These are phyloP conservation scores for Agrilus mali DNA, from an alignment of 2,888 invertebrate genomes.

Conservation along the genomic window DNA sequence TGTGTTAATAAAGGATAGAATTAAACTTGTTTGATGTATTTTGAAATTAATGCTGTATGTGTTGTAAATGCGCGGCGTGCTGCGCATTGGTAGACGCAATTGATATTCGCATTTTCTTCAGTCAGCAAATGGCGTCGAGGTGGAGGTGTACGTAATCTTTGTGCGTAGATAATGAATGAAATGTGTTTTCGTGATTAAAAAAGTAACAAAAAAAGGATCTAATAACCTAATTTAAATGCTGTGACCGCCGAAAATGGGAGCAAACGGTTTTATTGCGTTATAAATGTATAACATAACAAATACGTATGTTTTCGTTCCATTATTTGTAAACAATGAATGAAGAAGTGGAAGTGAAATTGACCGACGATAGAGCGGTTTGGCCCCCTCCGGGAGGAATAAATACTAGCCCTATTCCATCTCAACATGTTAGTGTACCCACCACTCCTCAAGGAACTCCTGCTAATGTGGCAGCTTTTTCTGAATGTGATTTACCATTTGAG, in stretches of 20 bases:
- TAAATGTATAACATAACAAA: conserved; percentile 9
- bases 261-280: conserved; percentile 4
- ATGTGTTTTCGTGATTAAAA: conserved; percentile 19
- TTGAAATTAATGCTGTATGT: too few species aligned
- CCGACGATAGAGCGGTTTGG: conserved; percentile 28
- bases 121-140: conserved; percentile 37
- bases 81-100: too few species aligned
- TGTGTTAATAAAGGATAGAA: too few species aligned
- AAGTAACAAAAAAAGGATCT: conserved; percentile 10
- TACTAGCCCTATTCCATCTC: conserved; percentile 23
- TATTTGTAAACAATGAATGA: conserved; percentile 30
- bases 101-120: conserved; percentile 23
- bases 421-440: conserved; percentile 33
- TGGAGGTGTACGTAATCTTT: conserved; percentile 32
- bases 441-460: conserved; percentile 45
- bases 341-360: conserved; percentile 27
- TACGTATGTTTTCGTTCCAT: conserved; percentile 9
- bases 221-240: conserved; percentile 4
- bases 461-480: conserved; percentile 34
- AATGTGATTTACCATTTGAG: conserved; percentile 46
- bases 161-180: conserved; percentile 33
- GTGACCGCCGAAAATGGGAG: conserved; percentile 3
- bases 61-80: too few species aligned
- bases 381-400: conserved; percentile 27
- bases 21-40: too few species aligned